Conservation (phyloP, 2,797 vertebrate genomes). For the Cynopterus sphinx region DNA sequence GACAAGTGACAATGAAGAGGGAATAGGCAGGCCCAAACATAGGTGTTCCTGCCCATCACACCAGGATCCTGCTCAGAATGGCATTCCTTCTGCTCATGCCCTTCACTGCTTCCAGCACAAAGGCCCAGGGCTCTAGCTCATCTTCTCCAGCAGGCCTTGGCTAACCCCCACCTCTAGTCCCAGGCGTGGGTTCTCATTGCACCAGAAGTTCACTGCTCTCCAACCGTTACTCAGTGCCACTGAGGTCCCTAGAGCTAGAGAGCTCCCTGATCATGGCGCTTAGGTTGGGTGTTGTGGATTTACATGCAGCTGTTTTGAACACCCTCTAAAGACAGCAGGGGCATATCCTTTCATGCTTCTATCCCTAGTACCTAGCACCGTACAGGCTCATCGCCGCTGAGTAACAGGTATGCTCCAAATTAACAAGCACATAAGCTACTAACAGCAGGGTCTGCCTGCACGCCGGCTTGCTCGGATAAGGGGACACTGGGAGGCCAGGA, state of each 20-base stretch:
- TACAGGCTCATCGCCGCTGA: background rate
- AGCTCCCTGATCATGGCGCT: background rate
- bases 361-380: background rate
- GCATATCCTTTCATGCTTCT: background rate
- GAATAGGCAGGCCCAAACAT: background rate
- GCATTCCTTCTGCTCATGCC: fast-evolving
- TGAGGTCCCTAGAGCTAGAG: background rate
- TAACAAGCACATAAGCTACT: background rate
- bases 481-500: background rate
- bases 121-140: background rate
- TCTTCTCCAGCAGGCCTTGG: background rate
- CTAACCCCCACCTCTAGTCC: background rate
- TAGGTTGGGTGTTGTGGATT: background rate
- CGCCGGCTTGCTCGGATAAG: background rate
- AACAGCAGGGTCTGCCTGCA: background rate
- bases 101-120: background rate
- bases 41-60: background rate
- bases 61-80: background rate
- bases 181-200: background rate
- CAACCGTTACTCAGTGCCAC: background rate
- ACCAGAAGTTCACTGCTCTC: background rate
- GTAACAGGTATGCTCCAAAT: background rate
- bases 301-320: background rate
- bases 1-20: background rate
- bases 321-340: background rate